Evolutionary conservation across 2,888 invertebrate genomes (phyloP), one percentile per base, ranked within the genome.

Genomic region (Laspeyria flexula): DNA sequence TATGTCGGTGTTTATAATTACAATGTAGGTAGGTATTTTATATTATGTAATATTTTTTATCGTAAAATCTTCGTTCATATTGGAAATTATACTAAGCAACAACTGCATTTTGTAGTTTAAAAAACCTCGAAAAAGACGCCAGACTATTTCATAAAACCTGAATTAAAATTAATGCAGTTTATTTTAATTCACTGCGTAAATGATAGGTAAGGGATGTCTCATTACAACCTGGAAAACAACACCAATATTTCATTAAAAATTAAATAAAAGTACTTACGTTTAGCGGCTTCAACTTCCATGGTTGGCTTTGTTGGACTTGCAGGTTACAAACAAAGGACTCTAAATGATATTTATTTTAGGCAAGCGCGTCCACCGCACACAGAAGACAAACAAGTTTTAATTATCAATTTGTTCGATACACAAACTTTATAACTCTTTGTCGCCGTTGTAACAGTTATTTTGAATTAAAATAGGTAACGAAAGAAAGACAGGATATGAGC

Each of bases 251-350:
- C 15, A 34, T 25, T 13, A 43, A 27, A 21, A 16, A n/a, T n/a
- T n/a, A 31, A 31, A 13, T 9, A 49, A 61, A 62, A 45, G 3
- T 39, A 87, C 90, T 89, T 72, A 90, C 90, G 79, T 86, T 88
- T 88, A 46, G 72, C 86, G 30, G 74, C 86, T 77, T 83, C 86
- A 65, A 90, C 79, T 82, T 90, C 90, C 90, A 90, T 90, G 50
- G 73, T 69, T 25, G 54, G 56, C 63, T 68, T 65, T 52, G 66
- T 61, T 55, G 51, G 54, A 48, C 46, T 63, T 47, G 43, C 45
- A 53, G 57, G 47, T 43, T 65, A 67, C 63, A 65, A 66, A 67
- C 63, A 65, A 58, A 59, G 53, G 61, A 49, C 52, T 63, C 47
- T 53, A 55, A 60, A 41, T 43, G 45, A 12, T 21, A 49, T 7